Conservation (phyloP, 2,888 invertebrate genomes). For the Deilephila porcellus region DNA sequence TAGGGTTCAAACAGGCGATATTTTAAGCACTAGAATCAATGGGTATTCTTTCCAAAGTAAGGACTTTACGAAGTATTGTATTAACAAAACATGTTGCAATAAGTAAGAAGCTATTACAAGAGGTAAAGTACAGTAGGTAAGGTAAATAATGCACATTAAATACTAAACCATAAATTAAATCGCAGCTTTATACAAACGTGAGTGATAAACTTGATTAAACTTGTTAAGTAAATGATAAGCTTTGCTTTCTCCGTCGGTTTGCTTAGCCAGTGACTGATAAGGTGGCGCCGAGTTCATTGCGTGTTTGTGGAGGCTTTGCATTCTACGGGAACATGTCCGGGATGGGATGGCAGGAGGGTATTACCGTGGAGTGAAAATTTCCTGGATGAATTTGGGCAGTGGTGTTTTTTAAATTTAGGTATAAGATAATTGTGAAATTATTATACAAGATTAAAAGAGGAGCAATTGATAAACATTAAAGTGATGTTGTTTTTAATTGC, state of each 20-base stretch:
- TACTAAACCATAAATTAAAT: conserved; percentile 8
- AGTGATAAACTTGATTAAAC: conserved; percentile 27
- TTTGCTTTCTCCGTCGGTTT: conserved; percentile 24
- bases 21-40: too few species aligned
- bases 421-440: too few species aligned
- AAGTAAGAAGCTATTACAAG: too few species aligned
- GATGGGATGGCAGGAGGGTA: background rate
- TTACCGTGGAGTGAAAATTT: background rate
- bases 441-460: too few species aligned
- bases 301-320: conserved; percentile 12
- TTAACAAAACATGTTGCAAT: background rate
- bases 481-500: too few species aligned
- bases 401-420: too few species aligned
- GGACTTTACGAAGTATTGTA: too few species aligned
- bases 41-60: too few species aligned
- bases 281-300: conserved; percentile 52
- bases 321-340: conserved; percentile 6
- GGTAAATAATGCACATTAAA: too few species aligned
- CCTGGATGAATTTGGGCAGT: background rate
- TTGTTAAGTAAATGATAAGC: conserved; percentile 21
- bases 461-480: too few species aligned
- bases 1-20: too few species aligned
- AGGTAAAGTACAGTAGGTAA: too few species aligned
- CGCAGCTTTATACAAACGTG: conserved; percentile 2
- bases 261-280: conserved; percentile 72